Percentiles rank a stretch among this genome's conserved stretches.
Conservation (phyloP, 2,797 vertebrate species). For the Sebastes hubbsi region DNA sequence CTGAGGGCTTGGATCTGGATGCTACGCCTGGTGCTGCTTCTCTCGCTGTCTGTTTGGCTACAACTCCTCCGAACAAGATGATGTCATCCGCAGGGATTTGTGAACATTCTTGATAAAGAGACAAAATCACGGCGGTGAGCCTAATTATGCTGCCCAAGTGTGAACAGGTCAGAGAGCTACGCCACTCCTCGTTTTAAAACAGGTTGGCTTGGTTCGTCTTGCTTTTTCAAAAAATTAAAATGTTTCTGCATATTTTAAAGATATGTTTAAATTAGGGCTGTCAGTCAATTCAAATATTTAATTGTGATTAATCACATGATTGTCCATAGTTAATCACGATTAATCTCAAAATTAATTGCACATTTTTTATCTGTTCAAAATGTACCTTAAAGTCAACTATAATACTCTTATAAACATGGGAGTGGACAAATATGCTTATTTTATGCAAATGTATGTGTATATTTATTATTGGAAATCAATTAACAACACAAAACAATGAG, state of each 20-base stretch:
- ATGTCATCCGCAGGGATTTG: slow-evolving; percentile 77
- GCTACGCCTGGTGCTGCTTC: slow-evolving; percentile 56
- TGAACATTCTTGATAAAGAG: slow-evolving; percentile 70
- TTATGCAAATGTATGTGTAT: too few relatives aligned
- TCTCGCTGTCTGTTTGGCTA: slow-evolving; percentile 73
- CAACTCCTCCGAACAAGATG: slow-evolving; percentile 64
- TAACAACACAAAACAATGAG: too few relatives aligned
- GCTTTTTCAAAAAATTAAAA: neutral
- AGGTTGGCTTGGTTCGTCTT: neutral
- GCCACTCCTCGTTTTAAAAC: neutral
- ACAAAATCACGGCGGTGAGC: slow-evolving; percentile 61
- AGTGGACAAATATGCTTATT: too few relatives aligned
- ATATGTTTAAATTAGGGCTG: neutral
- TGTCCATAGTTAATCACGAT: too few relatives aligned
- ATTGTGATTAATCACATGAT: too few relatives aligned
- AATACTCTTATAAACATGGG: too few relatives aligned
- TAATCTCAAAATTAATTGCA: too few relatives aligned
- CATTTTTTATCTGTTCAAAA: too few relatives aligned
- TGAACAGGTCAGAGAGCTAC: slow-evolving; percentile 45
- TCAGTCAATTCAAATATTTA: too few relatives aligned
- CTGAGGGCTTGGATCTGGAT: slow-evolving; percentile 77
- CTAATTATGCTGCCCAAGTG: slow-evolving; percentile 42
- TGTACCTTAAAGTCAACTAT: too few relatives aligned
- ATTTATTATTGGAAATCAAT: too few relatives aligned
- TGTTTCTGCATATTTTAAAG: neutral